Evolutionary conservation across 2,797 vertebrate species (phyloP).

Genomic region (Botia kubotai): DNA sequence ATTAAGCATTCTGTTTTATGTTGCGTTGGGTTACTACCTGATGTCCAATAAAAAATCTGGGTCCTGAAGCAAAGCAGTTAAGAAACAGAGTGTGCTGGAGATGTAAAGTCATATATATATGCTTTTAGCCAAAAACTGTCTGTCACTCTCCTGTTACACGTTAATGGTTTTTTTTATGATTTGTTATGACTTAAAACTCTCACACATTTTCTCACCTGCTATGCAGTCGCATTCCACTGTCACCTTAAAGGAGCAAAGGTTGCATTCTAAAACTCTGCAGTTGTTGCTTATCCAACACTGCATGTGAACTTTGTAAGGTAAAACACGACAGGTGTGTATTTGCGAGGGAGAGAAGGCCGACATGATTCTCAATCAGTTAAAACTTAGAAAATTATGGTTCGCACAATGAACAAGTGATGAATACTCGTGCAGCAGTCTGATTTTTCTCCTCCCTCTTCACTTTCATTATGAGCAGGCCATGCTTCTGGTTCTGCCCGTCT

Average conservation of each 20-base stretch:
- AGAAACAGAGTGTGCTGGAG: not conserved
- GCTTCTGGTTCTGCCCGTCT: constrained; percentile 39
- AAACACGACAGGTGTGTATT: constrained; percentile 43
- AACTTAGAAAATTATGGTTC: constrained; percentile 27
- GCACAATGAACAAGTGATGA: constrained; percentile 43
- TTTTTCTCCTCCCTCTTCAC: constrained; percentile 27
- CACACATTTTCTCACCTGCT: constrained; percentile 3
- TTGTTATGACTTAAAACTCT: not conserved
- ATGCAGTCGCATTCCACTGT: constrained; percentile 7
- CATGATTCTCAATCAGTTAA: not conserved
- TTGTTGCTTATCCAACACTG: constrained; percentile 31
- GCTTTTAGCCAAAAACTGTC: not conserved
- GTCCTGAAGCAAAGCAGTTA: not conserved
- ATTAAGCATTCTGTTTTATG: not conserved
- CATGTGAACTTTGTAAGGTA: constrained; percentile 52
- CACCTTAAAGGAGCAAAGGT: constrained; percentile 39
- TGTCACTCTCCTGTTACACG: not conserved
- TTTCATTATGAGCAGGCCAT: constrained; percentile 63
- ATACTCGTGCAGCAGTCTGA: constrained; percentile 59
- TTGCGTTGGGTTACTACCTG: not conserved
- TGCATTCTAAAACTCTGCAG: constrained; percentile 13
- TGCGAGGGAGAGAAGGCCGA: constrained; percentile 45
- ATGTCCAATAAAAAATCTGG: not conserved
- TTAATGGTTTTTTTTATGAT: not conserved
- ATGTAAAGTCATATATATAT: not conserved